Evolutionary conservation across 2,113 vertebrate genomes (phyloP), one percentile per base, ranked within the genome.

Genomic region (Grammomys surdaster): DNA sequence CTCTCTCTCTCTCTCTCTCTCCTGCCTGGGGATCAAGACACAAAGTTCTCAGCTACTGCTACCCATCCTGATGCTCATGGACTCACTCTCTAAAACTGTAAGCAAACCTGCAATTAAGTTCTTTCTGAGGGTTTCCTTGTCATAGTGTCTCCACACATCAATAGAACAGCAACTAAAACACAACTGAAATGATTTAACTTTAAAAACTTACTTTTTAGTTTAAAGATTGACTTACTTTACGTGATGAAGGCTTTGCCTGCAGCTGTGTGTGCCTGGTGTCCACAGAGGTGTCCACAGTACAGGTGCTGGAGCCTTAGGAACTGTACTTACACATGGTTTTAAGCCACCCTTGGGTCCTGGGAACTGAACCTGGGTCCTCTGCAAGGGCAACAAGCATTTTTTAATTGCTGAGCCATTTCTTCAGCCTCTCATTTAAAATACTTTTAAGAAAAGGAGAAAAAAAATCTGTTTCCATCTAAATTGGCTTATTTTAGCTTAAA

Each of bases 361-460:
- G 84, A 87, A 87, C 63, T 51, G 31, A 51, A 69, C 5, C 43
- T 20, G 5, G 60, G 60, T 69, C 63, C 46, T 69, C 84, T 87
- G 63, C 31, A 87, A 86, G 84, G 48, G 17, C 63, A 51, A 4
- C 43, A 48, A 22, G 17, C 19, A 28, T 36, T 48, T 48, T 5
- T 51, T 48, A 48, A 36, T 31, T 36, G 11, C 10, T 24, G 84
- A 87, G 5, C 11, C 19, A 36, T 22, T 46, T 87, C 63, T 69
- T 48, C 9, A 48, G 63, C 63, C 10, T 67, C 65, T 88, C 40
- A 93, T 94, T 94, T 91, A 90, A 40, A 28, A 48, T 78, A 67
- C 77, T 93, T 95, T 96, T 90, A 89, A 92, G 75, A 72, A 91
- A 54, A 70, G 54, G 89, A 92, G 28, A 33, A 40, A 92, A 95